A percentile compares a stretch with the other conserved stretches of the same genome.
These are phyloP conservation scores for Nansenia antarctica DNA, from an alignment of 2,113 vertebrate genomes.

Conservation along the genomic window DNA sequence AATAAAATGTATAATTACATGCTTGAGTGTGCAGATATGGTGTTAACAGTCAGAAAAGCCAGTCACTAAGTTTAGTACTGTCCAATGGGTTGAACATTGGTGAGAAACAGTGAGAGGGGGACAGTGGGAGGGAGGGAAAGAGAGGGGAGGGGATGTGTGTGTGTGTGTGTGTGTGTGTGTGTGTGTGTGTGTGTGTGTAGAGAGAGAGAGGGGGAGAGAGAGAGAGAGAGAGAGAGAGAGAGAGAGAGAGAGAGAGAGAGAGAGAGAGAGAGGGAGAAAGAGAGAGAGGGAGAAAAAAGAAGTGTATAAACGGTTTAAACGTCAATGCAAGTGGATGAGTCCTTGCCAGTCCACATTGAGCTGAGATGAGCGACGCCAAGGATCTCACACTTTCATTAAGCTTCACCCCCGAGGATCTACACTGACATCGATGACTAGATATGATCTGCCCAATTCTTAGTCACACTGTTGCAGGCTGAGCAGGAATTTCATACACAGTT, in stretches of 20 bases:
- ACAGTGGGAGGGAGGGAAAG: neutral
- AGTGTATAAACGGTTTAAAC: conserved; percentile 65
- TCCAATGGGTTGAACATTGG: neutral
- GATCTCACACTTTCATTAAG: conserved; percentile 31
- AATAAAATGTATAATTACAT: conserved; percentile 26
- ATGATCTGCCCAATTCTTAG: conserved; percentile 42
- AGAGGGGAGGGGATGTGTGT: neutral
- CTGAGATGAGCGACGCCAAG: neutral
- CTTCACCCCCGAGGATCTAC: conserved; percentile 47
- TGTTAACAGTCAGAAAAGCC: conserved; percentile 11
- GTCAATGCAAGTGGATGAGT: conserved; percentile 40
- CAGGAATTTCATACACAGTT: conserved; percentile 47
- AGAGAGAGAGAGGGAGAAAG: conserved; percentile 18
- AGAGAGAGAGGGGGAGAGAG: too few relatives aligned
- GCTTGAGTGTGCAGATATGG: conserved; percentile 22
- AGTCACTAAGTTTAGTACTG: conserved; percentile 7
- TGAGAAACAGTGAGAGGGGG: neutral
- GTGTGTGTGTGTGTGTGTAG: neutral
- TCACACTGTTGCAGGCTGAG: conserved; percentile 23
- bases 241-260: conserved; percentile 4
- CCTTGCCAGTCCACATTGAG: conserved; percentile 45
- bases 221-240: conserved; percentile 6
- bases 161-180: neutral
- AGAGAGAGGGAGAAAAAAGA: conserved; percentile 34
- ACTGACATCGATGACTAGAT: conserved; percentile 41